A percentile compares a stretch with the other conserved stretches of the same genome.
phyloP scores from a whole-genome alignment of 2,113 vertebrate genomes.

The Irena cyanogastra region DNA sequence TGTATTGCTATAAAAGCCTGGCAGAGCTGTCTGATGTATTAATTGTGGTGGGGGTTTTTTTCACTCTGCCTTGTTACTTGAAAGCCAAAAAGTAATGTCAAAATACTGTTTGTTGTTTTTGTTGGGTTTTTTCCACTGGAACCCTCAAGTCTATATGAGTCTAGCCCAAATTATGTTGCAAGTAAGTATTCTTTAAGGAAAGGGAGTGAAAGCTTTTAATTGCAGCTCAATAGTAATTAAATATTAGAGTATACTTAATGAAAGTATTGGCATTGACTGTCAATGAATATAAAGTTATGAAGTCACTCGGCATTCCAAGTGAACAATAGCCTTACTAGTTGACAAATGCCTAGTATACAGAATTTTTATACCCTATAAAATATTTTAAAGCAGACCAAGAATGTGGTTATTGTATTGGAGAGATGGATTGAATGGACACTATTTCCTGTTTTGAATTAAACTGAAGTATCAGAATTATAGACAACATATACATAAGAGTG shows the following conservation, averaged over 20 bases:
- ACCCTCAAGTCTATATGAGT: not conserved
- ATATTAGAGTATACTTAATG: not conserved
- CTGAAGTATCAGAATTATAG: not conserved
- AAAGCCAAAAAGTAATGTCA: not conserved
- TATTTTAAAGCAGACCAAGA: not conserved
- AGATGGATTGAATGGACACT: not conserved
- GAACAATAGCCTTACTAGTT: not conserved
- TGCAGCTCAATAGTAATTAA: not conserved
- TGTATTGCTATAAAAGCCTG: slow-evolving; percentile 60
- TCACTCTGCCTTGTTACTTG: not conserved
- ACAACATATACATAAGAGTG: not conserved
- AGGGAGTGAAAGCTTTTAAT: not conserved
- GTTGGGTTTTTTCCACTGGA: not conserved
- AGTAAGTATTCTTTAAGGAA: not conserved
- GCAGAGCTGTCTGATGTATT: slow-evolving; percentile 63
- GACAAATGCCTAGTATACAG: not conserved
- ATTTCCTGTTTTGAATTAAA: not conserved
- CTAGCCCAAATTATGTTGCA: not conserved
- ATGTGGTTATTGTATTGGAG: rapidly evolving
- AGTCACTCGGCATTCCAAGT: not conserved
- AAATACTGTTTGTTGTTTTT: not conserved
- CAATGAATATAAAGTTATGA: not conserved
- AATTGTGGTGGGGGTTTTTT: slow-evolving; percentile 24
- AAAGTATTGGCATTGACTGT: not conserved
- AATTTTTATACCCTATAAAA: not conserved